These are phyloP conservation scores for Drosophila busckii DNA, from an alignment of 1,140 invertebrate species.

Conservation along the genomic window DNA sequence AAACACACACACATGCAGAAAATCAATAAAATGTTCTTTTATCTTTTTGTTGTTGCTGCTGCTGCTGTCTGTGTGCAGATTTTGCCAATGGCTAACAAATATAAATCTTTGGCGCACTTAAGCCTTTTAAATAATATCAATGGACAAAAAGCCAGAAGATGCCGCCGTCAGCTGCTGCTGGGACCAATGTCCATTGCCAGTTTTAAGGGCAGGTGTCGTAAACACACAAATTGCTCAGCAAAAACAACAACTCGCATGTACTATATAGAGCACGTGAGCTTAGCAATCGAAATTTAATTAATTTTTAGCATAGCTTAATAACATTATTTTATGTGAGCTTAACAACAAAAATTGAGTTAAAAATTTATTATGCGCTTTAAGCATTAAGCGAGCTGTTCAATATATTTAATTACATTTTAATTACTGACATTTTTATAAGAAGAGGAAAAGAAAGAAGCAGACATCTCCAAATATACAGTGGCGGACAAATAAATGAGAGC, in stretches of 20 bases:
- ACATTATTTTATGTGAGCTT: no score
- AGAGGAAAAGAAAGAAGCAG: no score
- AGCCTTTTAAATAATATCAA: conserved; percentile 77
- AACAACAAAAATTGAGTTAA: no score
- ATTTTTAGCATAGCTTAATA: no score
- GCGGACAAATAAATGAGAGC: no score
- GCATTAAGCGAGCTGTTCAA: no score
- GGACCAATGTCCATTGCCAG: conserved; percentile 13
- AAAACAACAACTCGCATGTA: neutral
- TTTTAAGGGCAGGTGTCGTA: conserved; percentile 53
- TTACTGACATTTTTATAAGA: no score
- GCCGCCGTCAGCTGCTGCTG: conserved; percentile 9
- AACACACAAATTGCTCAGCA: conserved; percentile 25
- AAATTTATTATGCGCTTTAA: no score
- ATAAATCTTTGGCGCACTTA: conserved; percentile 69
- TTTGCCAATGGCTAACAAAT: conserved; percentile 61
- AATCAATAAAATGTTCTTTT: conserved; percentile 71
- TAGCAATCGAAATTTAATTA: no score
- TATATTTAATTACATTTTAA: no score
- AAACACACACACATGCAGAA: conserved; percentile 32
- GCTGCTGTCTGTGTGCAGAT: conserved; percentile 16
- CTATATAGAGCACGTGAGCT: no score
- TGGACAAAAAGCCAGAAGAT: conserved; percentile 30
- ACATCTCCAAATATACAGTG: no score
- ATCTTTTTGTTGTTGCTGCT: conserved; percentile 40